A percentile compares a stretch with the other conserved stretches of the same genome.
Evolutionary conservation across 2,888 invertebrate species (phyloP).

Genomic region (Hanleya hanleyi): DNA sequence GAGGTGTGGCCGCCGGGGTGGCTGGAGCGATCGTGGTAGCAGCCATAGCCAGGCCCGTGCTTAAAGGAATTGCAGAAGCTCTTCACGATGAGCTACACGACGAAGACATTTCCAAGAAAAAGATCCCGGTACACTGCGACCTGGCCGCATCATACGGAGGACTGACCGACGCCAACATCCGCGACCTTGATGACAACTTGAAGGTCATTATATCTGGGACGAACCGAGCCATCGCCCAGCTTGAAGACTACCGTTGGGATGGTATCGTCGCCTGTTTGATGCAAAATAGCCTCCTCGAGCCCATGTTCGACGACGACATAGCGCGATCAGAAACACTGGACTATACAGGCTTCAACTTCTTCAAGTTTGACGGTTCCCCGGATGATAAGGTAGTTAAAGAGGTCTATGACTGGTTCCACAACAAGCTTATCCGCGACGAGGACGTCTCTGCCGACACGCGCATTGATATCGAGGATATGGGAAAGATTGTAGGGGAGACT

Average conservation of each 20-base stretch:
- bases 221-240: background rate
- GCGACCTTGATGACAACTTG: background rate
- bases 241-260: background rate
- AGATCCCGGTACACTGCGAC: slow-evolving; percentile 4
- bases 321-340: background rate
- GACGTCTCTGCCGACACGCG: slow-evolving; percentile 3
- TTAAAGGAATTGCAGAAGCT: background rate
- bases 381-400: background rate
- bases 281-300: background rate
- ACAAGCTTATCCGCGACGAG: background rate
- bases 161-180: background rate
- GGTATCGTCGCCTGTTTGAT: background rate
- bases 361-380: background rate
- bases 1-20: background rate
- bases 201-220: slow-evolving; percentile 1
- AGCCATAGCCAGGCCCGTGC: background rate
- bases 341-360: background rate
- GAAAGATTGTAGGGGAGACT: slow-evolving; percentile 3
- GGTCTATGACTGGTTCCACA: slow-evolving; percentile 4
- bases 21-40: background rate
- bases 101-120: background rate
- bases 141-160: background rate
- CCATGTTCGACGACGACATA: background rate
- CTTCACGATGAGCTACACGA: background rate
- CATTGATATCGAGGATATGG: slow-evolving; percentile 2